Percentiles rank a stretch among this genome's conserved stretches.
Evolutionary conservation across 2,797 vertebrate species (phyloP).

Genomic region (Intellagama lesueurii): DNA sequence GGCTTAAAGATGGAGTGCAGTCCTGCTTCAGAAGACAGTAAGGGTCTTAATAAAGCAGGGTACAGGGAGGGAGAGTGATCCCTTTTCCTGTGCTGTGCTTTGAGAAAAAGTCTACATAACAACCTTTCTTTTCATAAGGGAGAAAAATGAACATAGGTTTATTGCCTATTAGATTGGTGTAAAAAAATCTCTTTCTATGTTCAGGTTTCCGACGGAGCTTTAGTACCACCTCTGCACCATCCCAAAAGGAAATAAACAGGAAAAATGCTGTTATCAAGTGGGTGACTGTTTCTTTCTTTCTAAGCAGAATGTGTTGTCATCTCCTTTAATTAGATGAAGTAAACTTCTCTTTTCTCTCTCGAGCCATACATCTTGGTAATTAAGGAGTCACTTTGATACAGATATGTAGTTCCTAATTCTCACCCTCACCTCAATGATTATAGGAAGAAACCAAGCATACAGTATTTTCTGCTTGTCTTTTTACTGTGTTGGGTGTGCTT

Average conservation of each 20-base stretch:
- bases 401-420: background rate
- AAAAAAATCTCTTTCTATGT: slow-evolving; percentile 32
- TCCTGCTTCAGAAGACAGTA: background rate
- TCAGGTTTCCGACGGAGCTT: slow-evolving; percentile 92
- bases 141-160: background rate
- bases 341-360: background rate
- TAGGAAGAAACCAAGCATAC: background rate
- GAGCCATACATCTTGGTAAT: background rate
- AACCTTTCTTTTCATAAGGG: background rate
- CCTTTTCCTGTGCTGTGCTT: background rate
- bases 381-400: background rate
- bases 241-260: slow-evolving; percentile 86
- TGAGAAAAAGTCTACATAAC: background rate
- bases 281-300: slow-evolving; percentile 26
- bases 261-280: slow-evolving; percentile 89
- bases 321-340: background rate
- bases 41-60: background rate
- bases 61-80: background rate
- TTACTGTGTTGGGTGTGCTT: background rate
- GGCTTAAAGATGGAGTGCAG: background rate
- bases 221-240: slow-evolving; percentile 89
- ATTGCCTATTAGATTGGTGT: background rate
- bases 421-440: background rate
- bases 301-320: background rate
- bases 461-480: background rate